Base-by-base conservation (phyloP, 2,113 vertebrate genomes). In the Cathartes aura region DNA sequence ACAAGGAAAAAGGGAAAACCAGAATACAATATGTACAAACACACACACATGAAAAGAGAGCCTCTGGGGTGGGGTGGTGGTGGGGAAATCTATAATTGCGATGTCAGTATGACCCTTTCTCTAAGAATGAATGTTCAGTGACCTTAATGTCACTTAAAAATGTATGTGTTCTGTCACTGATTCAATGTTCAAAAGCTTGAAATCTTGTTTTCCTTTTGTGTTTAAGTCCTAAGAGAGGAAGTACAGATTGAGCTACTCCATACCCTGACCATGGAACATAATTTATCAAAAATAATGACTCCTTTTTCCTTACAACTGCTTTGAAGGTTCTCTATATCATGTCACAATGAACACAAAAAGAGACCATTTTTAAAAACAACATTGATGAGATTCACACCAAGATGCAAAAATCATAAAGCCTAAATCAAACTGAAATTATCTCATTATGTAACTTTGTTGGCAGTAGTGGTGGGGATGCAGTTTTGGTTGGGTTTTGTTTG, bases 231-330 rank as follows among this genome's bases (percentile, higher is more conserved):
- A 9, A 43, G 59, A 93, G 87, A 64, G 53, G 67, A 70, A 89
- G 84, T 53, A 91, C 42, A 42, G 84, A 83, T 66, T 66, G 84
- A 95, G 74, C 94, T 67, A 14, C 70, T 93, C 92, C 91, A 64
- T 47, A 22, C 67, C 47, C 59, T 64, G 88, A 58, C 48, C 83
- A 48, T 3, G 14, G 58, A 42, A 70, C 38, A 43, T 82, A 76
- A 81, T 87, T 93, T 52, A 91, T 82, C 90, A 90, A 43, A 93
- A 96, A 63, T 53, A 74, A 92, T 63, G 62, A 82, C 88, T 93
- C 73, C 47, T 52, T 87, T 62, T 76, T 23, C 73, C 64, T 58
- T 74, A 34, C 60, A 59, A 34, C 71, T 26, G 60, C 93, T 94
- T 68, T 74, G 73, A 79, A 95, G 64, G 47, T 71, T 93, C 52